Percentiles rank a stretch among this genome's conserved stretches.
Conservation (phyloP, 2,113 vertebrate species). For the Bettongia penicillata region DNA sequence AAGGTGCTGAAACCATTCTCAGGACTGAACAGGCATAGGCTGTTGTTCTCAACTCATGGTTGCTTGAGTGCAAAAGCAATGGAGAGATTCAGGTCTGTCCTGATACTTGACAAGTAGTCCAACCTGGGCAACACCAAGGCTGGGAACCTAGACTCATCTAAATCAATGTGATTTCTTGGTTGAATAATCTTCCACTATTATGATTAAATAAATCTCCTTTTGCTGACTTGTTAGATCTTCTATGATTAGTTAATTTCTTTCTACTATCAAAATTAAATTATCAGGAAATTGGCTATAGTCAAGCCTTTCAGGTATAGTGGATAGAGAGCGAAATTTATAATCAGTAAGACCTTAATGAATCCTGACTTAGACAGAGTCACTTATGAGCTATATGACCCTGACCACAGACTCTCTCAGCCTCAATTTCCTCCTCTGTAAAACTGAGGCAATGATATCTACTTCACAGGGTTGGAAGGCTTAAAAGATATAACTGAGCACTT, state of each 20-base stretch:
- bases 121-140: background rate
- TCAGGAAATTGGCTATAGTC: background rate
- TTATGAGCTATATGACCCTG: background rate
- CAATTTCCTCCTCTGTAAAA: no score
- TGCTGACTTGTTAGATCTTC: background rate
- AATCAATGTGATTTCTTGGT: background rate
- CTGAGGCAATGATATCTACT: background rate
- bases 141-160: background rate
- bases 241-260: background rate
- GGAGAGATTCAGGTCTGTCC: background rate
- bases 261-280: background rate
- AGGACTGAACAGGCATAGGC: background rate
- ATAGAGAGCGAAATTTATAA: background rate
- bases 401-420: background rate
- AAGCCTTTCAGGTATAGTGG: background rate
- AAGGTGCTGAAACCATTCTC: background rate
- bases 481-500: background rate
- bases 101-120: background rate
- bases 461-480: background rate
- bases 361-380: background rate
- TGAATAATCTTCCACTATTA: background rate
- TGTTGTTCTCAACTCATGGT: background rate
- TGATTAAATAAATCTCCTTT: background rate
- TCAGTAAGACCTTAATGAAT: background rate
- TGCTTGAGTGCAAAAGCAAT: background rate